Conservation (phyloP, 2,888 invertebrate species). For the Lasioglossum villosulum region DNA sequence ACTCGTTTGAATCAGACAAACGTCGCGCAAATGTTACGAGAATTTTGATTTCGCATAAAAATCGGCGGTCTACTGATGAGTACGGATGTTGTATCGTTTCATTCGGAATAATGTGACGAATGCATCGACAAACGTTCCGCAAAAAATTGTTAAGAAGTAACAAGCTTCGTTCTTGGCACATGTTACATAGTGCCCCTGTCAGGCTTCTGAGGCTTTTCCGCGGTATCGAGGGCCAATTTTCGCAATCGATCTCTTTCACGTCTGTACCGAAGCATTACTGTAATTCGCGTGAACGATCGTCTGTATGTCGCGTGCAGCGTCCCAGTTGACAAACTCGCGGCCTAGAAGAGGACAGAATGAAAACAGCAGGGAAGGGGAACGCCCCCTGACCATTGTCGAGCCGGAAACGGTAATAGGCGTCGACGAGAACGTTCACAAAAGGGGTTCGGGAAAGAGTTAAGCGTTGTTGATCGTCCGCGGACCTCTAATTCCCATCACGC, state of each 20-base stretch:
- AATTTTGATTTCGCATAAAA: too few relatives aligned
- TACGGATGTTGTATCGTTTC: too few relatives aligned
- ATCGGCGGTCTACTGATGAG: too few relatives aligned
- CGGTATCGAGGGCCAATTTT: background rate
- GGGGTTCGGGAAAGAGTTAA: background rate
- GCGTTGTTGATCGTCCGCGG: slow-evolving; percentile 3
- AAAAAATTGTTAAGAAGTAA: background rate
- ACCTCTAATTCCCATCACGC: slow-evolving; percentile 51
- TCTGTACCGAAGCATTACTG: background rate
- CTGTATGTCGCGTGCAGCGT: slow-evolving; percentile 23
- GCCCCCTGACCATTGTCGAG: slow-evolving; percentile 31
- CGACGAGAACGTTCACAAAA: slow-evolving; percentile 39
- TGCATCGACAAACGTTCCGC: too few relatives aligned
- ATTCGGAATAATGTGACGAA: too few relatives aligned
- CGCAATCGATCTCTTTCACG: background rate
- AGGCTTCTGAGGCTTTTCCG: background rate
- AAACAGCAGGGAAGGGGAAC: slow-evolving; percentile 19
- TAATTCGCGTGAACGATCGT: slow-evolving; percentile 7
- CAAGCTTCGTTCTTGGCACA: background rate
- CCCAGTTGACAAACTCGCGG: slow-evolving; percentile 19
- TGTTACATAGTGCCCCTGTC: background rate
- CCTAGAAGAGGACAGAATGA: background rate
- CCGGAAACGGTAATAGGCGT: slow-evolving; percentile 26
- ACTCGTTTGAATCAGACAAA: too few relatives aligned
- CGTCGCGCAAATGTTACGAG: too few relatives aligned